A percentile compares a stretch with the other conserved stretches of the same genome.
These are phyloP conservation scores for Heliconius aoede DNA, from an alignment of 2,888 invertebrate species.

Conservation along the genomic window DNA sequence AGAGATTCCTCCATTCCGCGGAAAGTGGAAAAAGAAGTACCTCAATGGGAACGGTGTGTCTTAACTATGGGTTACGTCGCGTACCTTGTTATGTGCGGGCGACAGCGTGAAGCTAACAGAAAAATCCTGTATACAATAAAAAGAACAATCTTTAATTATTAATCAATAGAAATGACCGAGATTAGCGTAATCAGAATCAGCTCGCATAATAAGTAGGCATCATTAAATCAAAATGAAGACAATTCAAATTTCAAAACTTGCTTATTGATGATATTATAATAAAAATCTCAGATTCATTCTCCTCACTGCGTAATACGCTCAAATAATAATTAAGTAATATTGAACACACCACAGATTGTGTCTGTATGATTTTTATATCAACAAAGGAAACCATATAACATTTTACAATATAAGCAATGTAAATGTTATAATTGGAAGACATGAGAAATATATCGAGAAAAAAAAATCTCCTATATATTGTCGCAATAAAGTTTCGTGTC, in stretches of 20 bases:
- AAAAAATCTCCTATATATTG: not conserved
- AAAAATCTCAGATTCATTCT: constrained; percentile 5
- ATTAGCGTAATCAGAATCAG: not conserved
- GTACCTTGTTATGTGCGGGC: not conserved
- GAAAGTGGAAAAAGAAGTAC: too few relatives aligned
- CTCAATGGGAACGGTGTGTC: too few relatives aligned
- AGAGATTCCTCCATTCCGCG: too few relatives aligned
- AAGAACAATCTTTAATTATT: not conserved
- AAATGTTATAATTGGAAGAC: constrained; percentile 22
- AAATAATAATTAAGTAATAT: not conserved
- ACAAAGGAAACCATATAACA: not conserved
- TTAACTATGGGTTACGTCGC: too few relatives aligned
- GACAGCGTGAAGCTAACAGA: too few relatives aligned
- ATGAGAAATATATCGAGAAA: not conserved
- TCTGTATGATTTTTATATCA: not conserved
- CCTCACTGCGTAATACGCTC: not conserved
- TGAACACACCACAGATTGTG: constrained; percentile 23
- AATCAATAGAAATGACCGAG: not conserved
- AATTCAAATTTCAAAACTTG: not conserved
- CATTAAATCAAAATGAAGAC: too few relatives aligned
- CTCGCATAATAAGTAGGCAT: not conserved
- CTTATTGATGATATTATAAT: not conserved
- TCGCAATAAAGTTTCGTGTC: constrained; percentile 5
- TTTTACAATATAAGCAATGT: not conserved
- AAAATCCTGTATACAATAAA: not conserved